Percentiles rank a stretch among this genome's conserved stretches.
These are phyloP conservation scores for Cancer borealis DNA, from an alignment of 2,888 invertebrate species.

Conservation along the genomic window DNA sequence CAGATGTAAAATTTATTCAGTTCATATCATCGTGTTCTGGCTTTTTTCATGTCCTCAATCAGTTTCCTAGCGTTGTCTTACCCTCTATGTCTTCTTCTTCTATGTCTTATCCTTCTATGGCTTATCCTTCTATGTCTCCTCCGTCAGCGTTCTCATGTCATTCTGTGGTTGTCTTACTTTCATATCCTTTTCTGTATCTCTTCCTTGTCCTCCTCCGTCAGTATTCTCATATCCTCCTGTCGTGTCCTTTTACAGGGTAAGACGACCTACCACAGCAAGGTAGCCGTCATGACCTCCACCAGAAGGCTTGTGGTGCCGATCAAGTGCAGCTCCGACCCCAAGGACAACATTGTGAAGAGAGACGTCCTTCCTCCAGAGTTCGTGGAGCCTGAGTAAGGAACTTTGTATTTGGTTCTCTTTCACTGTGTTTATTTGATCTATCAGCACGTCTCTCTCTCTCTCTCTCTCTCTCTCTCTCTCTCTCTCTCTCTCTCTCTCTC, in stretches of 20 bases:
- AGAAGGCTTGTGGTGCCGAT: conserved; percentile 36
- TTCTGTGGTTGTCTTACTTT: background rate
- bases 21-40: no score
- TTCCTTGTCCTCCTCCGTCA: background rate
- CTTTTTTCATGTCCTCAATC: no score
- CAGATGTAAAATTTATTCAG: no score
- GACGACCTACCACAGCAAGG: conserved; percentile 62
- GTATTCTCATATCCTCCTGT: background rate
- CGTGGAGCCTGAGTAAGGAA: conserved; percentile 75
- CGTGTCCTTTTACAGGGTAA: conserved; percentile 54
- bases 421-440: background rate
- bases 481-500: background rate
- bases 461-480: background rate
- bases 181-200: background rate
- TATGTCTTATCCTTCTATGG: background rate
- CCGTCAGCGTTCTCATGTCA: background rate
- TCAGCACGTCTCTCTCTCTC: background rate
- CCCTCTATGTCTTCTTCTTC: background rate
- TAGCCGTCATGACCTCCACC: conserved; percentile 42
- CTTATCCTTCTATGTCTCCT: background rate
- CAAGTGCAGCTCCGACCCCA: conserved; percentile 39
- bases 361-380: conserved; percentile 75
- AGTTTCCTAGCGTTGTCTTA: no score
- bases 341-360: conserved; percentile 71
- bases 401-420: background rate